Evolutionary conservation across 2,797 vertebrate species (phyloP), one percentile per base, ranked within the genome.

Genomic region (Channallabes apus): DNA sequence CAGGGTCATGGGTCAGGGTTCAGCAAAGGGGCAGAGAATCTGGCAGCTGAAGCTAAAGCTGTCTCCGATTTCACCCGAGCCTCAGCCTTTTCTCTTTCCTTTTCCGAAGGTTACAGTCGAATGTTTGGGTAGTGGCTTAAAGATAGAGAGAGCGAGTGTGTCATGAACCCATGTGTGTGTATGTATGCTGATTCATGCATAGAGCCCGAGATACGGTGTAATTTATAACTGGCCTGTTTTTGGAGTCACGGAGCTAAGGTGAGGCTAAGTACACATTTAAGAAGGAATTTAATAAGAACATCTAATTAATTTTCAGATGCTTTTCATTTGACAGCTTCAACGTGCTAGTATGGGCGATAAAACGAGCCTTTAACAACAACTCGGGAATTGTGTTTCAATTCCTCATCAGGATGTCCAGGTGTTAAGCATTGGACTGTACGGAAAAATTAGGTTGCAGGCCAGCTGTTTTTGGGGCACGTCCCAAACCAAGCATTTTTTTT

Each of bases 1-100:
- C 96, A 90, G 94, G 96, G 96, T 97, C 95, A 96, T 86, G 92
- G 96, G 94, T 96, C 94, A 96, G 95, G 95, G 97, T 96, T 97
- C 97, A 97, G 35, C 0, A 82, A 89, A 92, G 94, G 97, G 97
- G 92, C 95, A 95, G 88, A 90, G 92, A 93, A 94, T 94, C 91
- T 90, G 89, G 89, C 84, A 90, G 85, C 87, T 85, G 86, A 86
- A 88, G 88, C 90, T 79, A 84, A 88, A 87, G 86, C 46, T 80
- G 89, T 91, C 91, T 95, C 91, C 83, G 83, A 86, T 95, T 95
- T 93, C 93, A 91, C 84, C 82, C 84, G 84, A 88, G 85, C 89
- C 84, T 65, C 46, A 81, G 86, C 87, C 89, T 88, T 86, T 83
- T 73, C 87, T 88, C 72, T 86, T 87, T 88, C 85, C 72, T 87